These are phyloP conservation scores for Dromococcyx pavoninus DNA, from an alignment of 2,797 vertebrate genomes.

Conservation along the genomic window DNA sequence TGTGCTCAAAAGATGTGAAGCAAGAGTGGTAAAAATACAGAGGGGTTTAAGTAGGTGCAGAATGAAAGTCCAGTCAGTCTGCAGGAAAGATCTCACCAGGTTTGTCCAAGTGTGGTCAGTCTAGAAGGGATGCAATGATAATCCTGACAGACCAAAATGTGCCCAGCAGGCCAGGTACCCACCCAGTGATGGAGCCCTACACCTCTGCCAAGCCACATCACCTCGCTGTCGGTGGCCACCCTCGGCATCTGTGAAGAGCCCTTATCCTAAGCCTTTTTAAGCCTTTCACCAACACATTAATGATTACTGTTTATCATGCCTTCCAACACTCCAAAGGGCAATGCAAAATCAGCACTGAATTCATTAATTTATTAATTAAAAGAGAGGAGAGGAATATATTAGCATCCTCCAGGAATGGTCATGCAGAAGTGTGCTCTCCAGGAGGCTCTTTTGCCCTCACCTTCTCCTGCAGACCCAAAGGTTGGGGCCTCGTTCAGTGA, in stretches of 20 bases:
- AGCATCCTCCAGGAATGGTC: not conserved
- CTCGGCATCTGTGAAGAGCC: not conserved
- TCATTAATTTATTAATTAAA: conserved; percentile 29
- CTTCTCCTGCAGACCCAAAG: not conserved
- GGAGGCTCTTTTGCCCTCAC: not conserved
- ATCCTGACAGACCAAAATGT: not conserved
- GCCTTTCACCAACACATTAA: not conserved
- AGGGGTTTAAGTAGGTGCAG: not conserved
- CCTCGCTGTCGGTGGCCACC: accelerated
- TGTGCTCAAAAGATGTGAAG: not conserved
- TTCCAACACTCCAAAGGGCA: conserved; percentile 1
- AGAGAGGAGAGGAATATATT: not conserved
- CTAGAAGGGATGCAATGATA: not conserved
- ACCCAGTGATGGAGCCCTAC: accelerated
- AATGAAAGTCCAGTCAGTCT: not conserved
- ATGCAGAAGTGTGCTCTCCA: not conserved
- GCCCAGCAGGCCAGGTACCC: not conserved
- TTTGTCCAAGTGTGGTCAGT: not conserved
- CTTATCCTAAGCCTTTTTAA: not conserved
- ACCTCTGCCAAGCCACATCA: accelerated
- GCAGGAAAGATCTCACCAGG: not conserved
- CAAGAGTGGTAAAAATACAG: not conserved
- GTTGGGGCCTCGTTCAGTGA: not conserved
- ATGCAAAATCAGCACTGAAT: conserved; percentile 24
- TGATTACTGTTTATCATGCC: not conserved